A percentile compares a stretch with the other conserved stretches of the same genome.
Conservation (phyloP, 2,113 vertebrate species). For the Eudorcas thomsonii region DNA sequence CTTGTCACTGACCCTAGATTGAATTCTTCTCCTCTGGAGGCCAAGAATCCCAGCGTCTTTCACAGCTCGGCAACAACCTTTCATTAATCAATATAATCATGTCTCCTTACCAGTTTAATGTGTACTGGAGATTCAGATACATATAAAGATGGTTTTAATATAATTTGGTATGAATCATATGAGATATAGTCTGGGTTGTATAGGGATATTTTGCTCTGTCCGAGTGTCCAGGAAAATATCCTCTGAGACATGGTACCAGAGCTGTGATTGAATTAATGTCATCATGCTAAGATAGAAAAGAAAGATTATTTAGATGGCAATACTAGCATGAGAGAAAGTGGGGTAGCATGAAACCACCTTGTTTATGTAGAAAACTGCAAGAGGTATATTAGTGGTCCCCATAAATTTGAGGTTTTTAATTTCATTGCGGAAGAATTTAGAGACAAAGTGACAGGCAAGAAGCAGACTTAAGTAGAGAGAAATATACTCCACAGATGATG, state of each 20-base stretch:
- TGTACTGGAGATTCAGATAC: background rate
- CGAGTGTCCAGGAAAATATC: background rate
- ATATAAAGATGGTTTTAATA: background rate
- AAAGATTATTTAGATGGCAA: background rate
- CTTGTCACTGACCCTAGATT: background rate
- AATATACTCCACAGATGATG: background rate
- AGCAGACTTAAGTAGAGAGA: background rate
- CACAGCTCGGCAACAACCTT: background rate
- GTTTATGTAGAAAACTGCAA: background rate
- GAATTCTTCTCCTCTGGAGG: background rate
- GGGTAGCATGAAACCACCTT: background rate
- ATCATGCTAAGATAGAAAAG: background rate
- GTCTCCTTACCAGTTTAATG: background rate
- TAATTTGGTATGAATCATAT: background rate
- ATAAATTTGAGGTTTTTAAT: background rate
- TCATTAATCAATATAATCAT: background rate
- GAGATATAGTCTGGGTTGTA: background rate
- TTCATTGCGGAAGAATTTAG: background rate
- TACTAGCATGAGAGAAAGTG: background rate
- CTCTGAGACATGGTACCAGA: background rate
- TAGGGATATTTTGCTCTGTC: background rate
- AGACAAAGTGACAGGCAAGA: background rate
- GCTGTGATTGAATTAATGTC: background rate
- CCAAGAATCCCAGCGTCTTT: background rate
- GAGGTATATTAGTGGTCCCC: background rate